A percentile compares a stretch with the other conserved stretches of the same genome.
phyloP scores from a whole-genome alignment of 2,113 vertebrate genomes.

The Plestiodon gilberti region DNA sequence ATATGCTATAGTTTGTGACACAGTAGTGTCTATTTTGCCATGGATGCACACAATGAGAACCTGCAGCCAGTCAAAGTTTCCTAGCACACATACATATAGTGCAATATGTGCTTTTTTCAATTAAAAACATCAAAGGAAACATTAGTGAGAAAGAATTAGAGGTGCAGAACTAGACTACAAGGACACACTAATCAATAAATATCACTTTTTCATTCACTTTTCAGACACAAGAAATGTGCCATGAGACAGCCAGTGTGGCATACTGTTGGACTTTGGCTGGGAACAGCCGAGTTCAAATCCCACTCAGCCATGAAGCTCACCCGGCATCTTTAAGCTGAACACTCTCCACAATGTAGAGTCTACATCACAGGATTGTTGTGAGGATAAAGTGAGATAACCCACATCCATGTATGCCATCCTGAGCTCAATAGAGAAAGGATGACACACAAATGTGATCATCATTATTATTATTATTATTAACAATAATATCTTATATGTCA shows the following conservation, averaged over 20 bases:
- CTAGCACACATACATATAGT: not conserved
- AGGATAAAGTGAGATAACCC: no score
- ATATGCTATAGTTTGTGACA: not conserved
- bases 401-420: no score
- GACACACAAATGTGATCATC: no score
- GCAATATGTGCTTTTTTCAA: not conserved
- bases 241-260: no score
- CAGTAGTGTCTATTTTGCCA: not conserved
- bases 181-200: not conserved
- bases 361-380: no score
- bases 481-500: not conserved
- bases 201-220: not conserved
- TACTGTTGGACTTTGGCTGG: no score
- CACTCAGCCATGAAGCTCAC: no score
- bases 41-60: not conserved
- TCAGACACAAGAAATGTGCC: not conserved
- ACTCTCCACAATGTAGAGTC: no score
- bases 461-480: no score
- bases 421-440: no score
- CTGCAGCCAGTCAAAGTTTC: not conserved
- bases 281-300: no score
- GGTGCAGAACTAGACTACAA: not conserved
- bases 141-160: not conserved
- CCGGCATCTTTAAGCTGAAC: no score
- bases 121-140: not conserved